Evolutionary conservation across 2,113 vertebrate species (phyloP), one percentile per base, ranked within the genome.

Genomic region (Neodon shergylaensis): DNA sequence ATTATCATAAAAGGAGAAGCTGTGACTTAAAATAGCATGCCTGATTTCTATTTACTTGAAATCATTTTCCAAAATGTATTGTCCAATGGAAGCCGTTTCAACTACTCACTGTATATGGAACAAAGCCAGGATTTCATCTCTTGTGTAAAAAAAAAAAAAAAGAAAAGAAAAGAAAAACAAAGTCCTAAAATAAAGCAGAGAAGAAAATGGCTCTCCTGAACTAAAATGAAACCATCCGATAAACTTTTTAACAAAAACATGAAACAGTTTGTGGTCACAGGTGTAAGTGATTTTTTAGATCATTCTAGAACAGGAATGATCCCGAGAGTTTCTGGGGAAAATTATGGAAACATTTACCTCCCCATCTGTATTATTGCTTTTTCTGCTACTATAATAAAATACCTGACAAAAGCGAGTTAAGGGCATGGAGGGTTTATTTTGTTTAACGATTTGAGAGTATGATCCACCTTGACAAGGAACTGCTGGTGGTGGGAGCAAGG

Each of bases 11-110:
- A 39, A 21, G 19, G 91, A 19, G 36, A 17, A 7, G 33, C 12
- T 39, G 24, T 95, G 33, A 72, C 39, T 89, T 77, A 86, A 93
- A 95, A 36, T 76, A 93, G 58, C 12, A 84, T 22, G 44, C 42
- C 47, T 44, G n/a, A 85, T 13, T 36, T 70, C 83, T 92, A 58
- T 66, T 89, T 82, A 49, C 61, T 86, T 54, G 85, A 91, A 89
- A 94, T 73, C 0, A 63, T 66, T 92, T 74, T n/a, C 24, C 63
- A 63, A 33, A 84, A 95, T 42, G 17, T 9, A 78, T 21, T 44
- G 36, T 14, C 49, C n/a, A 49, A 0, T 78, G 28, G 87, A 91
- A 39, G 16, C 22, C 54, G 52, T 58, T 82, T 70, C 39, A 47
- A 13, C 42, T 74, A 26, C 28, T 95, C 36, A 68, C 31, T 65